These are phyloP conservation scores for Sinopyrophorus schimmeli DNA, from an alignment of 2,888 invertebrate genomes.

Conservation along the genomic window DNA sequence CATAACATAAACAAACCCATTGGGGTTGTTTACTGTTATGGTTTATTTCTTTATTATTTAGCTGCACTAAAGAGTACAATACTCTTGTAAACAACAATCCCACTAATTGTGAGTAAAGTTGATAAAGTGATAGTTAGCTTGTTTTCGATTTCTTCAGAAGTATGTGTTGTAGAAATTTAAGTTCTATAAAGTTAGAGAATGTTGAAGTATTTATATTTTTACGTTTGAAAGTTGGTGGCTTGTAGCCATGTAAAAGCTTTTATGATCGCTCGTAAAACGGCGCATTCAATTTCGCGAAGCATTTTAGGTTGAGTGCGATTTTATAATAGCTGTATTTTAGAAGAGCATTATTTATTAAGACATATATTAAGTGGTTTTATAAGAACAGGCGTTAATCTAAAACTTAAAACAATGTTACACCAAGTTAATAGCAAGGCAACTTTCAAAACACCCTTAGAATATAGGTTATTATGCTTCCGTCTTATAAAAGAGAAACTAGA, in stretches of 20 bases:
- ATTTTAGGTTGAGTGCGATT: conserved; percentile 33
- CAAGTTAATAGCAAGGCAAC: conserved; percentile 28
- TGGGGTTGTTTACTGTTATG: too few relatives aligned
- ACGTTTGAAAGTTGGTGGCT: conserved; percentile 24
- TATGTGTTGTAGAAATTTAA: conserved; percentile 14
- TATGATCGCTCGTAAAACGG: conserved; percentile 43
- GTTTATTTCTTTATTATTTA: too few relatives aligned
- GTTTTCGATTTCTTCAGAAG: conserved; percentile 13
- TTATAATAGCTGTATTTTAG: conserved; percentile 31
- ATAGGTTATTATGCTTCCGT: conserved; percentile 28
- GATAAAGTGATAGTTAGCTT: too few relatives aligned
- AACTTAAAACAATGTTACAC: conserved; percentile 38
- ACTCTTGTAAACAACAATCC: too few relatives aligned
- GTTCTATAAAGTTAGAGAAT: conserved; percentile 19
- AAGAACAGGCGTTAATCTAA: conserved; percentile 41
- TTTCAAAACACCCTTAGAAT: conserved; percentile 26
- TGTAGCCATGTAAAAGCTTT: conserved; percentile 36
- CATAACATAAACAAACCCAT: too few relatives aligned
- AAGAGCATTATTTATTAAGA: conserved; percentile 42
- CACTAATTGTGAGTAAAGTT: too few relatives aligned
- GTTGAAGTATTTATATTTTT: conserved; percentile 25
- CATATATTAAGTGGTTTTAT: conserved; percentile 44
- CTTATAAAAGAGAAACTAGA: conserved; percentile 26
- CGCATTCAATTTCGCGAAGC: conserved; percentile 44
- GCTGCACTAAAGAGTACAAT: too few relatives aligned